Percentiles rank a stretch among this genome's conserved stretches.
Evolutionary conservation across 2,888 invertebrate species (phyloP).

Genomic region (Bhutanitis thaidina): DNA sequence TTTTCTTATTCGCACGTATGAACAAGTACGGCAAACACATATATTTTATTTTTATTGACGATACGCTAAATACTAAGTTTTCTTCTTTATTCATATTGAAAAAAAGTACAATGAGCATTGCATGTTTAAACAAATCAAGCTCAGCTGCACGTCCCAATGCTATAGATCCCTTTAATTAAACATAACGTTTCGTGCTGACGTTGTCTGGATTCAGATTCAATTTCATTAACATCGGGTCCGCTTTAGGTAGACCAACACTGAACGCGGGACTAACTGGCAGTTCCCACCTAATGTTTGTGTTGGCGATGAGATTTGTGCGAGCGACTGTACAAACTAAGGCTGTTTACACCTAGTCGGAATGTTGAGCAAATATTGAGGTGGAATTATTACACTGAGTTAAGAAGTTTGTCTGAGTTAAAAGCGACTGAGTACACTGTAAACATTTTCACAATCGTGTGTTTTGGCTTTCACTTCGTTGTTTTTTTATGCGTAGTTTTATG

Average conservation of each 20-base stretch:
- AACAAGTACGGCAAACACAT: too few relatives aligned
- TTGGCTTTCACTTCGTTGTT: too few relatives aligned
- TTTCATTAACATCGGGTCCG: constrained; percentile 4
- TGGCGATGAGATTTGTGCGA: constrained; percentile 14
- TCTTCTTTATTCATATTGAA: too few relatives aligned
- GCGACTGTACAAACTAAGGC: constrained; percentile 11
- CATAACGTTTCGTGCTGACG: not conserved
- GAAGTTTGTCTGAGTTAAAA: not conserved
- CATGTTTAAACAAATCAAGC: not conserved
- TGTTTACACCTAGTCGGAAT: constrained; percentile 13
- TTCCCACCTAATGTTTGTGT: constrained; percentile 9
- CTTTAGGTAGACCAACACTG: not conserved
- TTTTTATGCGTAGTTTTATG: too few relatives aligned
- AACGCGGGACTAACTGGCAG: not conserved
- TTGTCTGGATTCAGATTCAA: constrained; percentile 5
- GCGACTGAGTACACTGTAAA: not conserved
- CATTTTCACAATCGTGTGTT: not conserved
- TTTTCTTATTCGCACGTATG: too few relatives aligned
- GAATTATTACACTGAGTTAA: constrained; percentile 7
- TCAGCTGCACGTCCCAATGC: not conserved
- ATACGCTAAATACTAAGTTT: too few relatives aligned
- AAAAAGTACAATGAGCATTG: not conserved
- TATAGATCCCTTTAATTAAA: constrained; percentile 6
- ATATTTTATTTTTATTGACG: too few relatives aligned
- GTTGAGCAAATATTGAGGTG: constrained; percentile 18